These are phyloP conservation scores for Origma solitaria DNA, from an alignment of 2,113 vertebrate species.

Conservation along the genomic window DNA sequence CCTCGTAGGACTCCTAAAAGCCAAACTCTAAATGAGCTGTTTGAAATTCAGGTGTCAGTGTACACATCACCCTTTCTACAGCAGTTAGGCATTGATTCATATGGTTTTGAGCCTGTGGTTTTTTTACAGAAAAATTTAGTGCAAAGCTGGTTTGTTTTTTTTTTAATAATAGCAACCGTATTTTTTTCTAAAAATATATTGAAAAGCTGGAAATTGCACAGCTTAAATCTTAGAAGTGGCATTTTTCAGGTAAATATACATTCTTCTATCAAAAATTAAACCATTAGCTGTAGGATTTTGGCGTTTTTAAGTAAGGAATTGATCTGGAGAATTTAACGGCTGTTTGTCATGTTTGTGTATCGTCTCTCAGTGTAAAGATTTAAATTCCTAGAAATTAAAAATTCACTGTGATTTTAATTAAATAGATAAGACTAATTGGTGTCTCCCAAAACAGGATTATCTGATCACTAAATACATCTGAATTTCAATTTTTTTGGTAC, in stretches of 20 bases:
- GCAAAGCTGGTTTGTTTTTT: background rate
- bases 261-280: background rate
- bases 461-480: background rate
- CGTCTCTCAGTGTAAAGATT: background rate
- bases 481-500: background rate
- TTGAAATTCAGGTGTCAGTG: background rate
- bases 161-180: fast-evolving
- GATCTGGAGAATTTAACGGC: background rate
- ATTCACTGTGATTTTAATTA: background rate
- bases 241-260: background rate
- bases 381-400: background rate
- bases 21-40: fast-evolving
- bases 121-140: background rate
- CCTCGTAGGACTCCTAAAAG: fast-evolving
- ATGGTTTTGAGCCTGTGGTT: fast-evolving
- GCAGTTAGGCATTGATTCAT: fast-evolving
- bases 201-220: background rate
- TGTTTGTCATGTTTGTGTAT: background rate
- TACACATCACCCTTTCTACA: fast-evolving
- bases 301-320: background rate
- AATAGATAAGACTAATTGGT: background rate
- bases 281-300: fast-evolving
- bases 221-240: background rate
- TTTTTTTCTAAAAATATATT: background rate
- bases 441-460: background rate